These are phyloP conservation scores for Malacoraja senta DNA, from an alignment of 2,797 vertebrate species.

Conservation along the genomic window DNA sequence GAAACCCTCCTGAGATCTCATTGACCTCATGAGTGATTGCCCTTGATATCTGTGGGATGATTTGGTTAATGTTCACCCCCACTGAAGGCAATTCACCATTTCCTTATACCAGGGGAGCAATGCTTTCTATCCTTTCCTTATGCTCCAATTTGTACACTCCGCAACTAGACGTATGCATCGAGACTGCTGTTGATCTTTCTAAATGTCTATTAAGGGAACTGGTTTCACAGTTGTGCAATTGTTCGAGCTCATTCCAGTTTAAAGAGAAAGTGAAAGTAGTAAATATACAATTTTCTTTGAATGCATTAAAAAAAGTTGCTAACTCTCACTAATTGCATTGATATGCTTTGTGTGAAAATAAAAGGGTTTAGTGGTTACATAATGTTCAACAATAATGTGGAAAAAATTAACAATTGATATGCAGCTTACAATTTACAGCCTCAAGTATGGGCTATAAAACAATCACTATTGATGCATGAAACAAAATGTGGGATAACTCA, in stretches of 20 bases:
- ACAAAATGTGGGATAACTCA: not conserved
- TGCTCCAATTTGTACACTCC: not conserved
- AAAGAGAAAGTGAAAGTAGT: not conserved
- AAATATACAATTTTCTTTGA: not conserved
- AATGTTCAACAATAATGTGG: not conserved
- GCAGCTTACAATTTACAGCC: not conserved
- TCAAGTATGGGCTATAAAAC: not conserved
- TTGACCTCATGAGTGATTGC: not conserved
- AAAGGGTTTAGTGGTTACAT: not conserved
- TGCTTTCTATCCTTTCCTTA: not conserved
- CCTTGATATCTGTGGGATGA: not conserved
- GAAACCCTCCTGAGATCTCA: not conserved
- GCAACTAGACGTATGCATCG: not conserved
- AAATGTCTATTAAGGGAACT: slow-evolving; percentile 6
- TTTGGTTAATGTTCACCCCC: not conserved
- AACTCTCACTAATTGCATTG: not conserved
- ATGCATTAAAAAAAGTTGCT: not conserved
- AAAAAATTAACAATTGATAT: not conserved
- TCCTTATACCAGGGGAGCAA: not conserved
- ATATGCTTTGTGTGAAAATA: not conserved
- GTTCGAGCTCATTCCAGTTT: not conserved
- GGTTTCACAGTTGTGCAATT: not conserved
- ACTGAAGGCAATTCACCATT: not conserved
- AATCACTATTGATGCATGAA: not conserved
- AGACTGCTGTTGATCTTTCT: not conserved